These are phyloP conservation scores for Panthera leo DNA, from an alignment of 2,113 vertebrate genomes.

Conservation along the genomic window DNA sequence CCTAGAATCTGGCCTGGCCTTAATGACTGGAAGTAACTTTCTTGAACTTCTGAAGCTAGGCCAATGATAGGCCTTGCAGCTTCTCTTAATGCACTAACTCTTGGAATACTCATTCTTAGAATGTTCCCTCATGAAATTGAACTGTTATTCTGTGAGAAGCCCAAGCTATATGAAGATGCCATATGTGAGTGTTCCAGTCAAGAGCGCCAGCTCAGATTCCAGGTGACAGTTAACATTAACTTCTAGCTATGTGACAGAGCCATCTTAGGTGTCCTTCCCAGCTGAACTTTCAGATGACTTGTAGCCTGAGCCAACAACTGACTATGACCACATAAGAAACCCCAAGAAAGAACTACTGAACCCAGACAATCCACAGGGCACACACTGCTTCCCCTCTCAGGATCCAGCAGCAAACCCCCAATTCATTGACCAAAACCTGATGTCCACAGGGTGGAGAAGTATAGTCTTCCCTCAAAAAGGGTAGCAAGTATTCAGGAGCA, in stretches of 20 bases:
- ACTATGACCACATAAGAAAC: neutral
- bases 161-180: neutral
- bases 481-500: neutral
- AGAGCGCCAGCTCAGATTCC: neutral
- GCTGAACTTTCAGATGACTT: neutral
- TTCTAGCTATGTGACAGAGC: neutral
- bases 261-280: neutral
- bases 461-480: neutral
- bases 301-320: neutral
- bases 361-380: neutral
- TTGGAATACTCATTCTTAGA: neutral
- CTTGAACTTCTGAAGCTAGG: neutral
- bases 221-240: neutral
- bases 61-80: neutral
- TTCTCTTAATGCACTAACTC: neutral
- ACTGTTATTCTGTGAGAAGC: neutral
- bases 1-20: neutral
- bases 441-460: neutral
- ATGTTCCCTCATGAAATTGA: neutral
- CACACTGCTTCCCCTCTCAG: neutral
- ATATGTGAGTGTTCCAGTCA: neutral
- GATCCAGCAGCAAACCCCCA: neutral
- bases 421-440: neutral
- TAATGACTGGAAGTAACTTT: neutral
- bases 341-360: neutral